These are phyloP conservation scores for Deilephila elpenor DNA, from an alignment of 2,888 invertebrate genomes.

Conservation along the genomic window DNA sequence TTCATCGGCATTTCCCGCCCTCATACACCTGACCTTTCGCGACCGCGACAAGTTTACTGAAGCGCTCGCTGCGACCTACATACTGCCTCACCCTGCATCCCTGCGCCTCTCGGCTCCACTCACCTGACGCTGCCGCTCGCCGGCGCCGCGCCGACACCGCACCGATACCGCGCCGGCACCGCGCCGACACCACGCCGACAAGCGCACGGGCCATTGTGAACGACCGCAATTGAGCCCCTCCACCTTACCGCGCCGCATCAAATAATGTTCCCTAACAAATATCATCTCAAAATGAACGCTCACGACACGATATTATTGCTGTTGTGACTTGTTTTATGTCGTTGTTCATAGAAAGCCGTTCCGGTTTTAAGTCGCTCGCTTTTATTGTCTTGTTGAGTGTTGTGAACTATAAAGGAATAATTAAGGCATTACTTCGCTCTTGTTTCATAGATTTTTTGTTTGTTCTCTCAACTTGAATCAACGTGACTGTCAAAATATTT, in stretches of 20 bases:
- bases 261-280: slow-evolving; percentile 70
- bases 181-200: slow-evolving; percentile 42
- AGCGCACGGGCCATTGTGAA: slow-evolving; percentile 60
- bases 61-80: slow-evolving; percentile 80
- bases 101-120: slow-evolving; percentile 43
- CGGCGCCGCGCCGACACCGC: slow-evolving; percentile 40
- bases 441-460: slow-evolving; percentile 44
- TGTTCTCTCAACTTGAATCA: slow-evolving; percentile 34
- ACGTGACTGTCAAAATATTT: neutral
- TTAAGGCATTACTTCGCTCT: slow-evolving; percentile 46
- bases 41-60: slow-evolving; percentile 80
- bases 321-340: slow-evolving; percentile 67
- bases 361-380: slow-evolving; percentile 55
- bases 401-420: slow-evolving; percentile 61
- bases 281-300: slow-evolving; percentile 66
- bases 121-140: slow-evolving; percentile 42
- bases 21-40: slow-evolving; percentile 83
- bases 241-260: slow-evolving; percentile 62
- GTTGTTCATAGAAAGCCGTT: slow-evolving; percentile 59
- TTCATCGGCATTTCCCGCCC: slow-evolving; percentile 79
- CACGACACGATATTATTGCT: slow-evolving; percentile 68
- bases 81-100: slow-evolving; percentile 64
- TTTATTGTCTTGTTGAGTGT: slow-evolving; percentile 61
- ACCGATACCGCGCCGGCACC: slow-evolving; percentile 39
- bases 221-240: slow-evolving; percentile 70